Conservation (phyloP, 2,113 vertebrate species). For the Upupa epops region DNA sequence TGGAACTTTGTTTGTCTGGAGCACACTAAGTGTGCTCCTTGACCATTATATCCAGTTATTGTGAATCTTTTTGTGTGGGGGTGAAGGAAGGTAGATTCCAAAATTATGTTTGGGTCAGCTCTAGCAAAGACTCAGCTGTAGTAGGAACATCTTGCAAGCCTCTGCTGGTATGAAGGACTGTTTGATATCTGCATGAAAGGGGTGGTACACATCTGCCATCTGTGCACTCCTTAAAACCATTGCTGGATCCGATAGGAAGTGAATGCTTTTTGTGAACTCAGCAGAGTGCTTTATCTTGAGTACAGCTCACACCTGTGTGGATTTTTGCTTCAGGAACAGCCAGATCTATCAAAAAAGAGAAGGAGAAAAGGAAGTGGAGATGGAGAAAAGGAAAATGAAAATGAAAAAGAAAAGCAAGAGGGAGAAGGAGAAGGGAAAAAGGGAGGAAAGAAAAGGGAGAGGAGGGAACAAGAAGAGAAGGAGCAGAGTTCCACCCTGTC, state of each 20-base stretch:
- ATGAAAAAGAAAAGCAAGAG: too few species aligned
- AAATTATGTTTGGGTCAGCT: not conserved
- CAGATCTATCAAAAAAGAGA: not conserved
- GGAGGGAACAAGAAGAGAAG: too few species aligned
- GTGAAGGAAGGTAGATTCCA: not conserved
- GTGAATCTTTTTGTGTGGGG: not conserved
- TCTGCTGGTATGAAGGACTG: accelerated
- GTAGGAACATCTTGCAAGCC: not conserved
- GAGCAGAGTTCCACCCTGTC: not conserved
- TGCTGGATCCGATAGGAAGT: not conserved
- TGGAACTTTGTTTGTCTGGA: not conserved
- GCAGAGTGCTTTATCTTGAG: not conserved
- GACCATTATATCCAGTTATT: not conserved
- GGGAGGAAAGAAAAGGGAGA: too few species aligned
- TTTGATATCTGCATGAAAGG: not conserved
- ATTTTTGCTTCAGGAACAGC: not conserved
- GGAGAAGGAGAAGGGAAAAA: too few species aligned
- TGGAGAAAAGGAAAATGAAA: not conserved
- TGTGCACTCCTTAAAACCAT: not conserved
- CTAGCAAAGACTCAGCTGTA: not conserved
- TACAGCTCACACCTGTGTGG: not conserved
- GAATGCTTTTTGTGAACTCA: not conserved
- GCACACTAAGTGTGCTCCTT: not conserved
- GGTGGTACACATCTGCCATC: not conserved
- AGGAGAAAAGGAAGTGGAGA: too few species aligned